A percentile compares a stretch with the other conserved stretches of the same genome.
Conservation (phyloP, 2,888 invertebrate species). For the Phragmatobia fuliginosa region DNA sequence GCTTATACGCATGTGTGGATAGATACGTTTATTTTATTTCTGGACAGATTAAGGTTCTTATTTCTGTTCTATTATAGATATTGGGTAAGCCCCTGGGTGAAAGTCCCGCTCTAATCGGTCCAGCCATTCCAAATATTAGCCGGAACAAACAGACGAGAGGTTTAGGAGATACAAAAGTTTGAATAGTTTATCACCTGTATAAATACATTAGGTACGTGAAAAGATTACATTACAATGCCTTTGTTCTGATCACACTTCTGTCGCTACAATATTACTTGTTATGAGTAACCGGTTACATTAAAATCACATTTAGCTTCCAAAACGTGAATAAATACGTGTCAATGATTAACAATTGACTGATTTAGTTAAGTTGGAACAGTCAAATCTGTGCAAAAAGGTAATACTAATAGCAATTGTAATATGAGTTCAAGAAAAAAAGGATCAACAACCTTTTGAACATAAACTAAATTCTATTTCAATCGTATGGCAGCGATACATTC, state of each 20-base stretch:
- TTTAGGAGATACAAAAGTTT: background rate
- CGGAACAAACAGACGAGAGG: no score
- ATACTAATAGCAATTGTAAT: conserved; percentile 15
- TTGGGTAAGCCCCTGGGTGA: no score
- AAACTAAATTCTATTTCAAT: conserved; percentile 64
- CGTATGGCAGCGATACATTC: conserved; percentile 54
- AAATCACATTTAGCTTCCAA: background rate
- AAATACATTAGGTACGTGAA: background rate
- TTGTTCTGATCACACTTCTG: background rate
- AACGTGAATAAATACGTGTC: background rate
- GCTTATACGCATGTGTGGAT: background rate
- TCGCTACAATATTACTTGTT: background rate
- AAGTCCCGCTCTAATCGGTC: no score
- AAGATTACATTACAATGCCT: background rate
- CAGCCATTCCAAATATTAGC: no score
- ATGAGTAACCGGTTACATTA: background rate
- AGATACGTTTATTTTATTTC: background rate
- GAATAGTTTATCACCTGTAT: background rate
- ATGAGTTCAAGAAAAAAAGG: conserved; percentile 45
- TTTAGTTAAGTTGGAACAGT: background rate
- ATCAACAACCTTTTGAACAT: conserved; percentile 57
- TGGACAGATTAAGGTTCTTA: background rate
- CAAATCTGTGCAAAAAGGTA: background rate
- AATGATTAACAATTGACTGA: background rate
- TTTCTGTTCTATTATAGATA: no score